phyloP scores from a whole-genome alignment of 2,888 invertebrate genomes.

The Brachypalpus laphriformis region DNA sequence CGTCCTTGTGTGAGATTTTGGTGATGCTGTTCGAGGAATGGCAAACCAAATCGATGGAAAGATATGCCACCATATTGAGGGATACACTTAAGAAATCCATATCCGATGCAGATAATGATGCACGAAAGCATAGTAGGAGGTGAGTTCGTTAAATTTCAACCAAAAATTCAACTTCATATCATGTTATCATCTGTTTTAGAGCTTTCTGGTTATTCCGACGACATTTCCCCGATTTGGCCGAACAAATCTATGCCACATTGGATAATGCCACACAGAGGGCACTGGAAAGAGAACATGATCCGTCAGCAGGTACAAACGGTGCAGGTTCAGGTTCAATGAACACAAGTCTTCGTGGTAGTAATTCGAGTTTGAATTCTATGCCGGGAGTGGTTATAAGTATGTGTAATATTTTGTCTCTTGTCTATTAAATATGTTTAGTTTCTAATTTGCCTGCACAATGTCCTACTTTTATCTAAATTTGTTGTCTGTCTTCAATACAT shows the following conservation, averaged over 20 bases:
- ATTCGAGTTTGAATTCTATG: conserved; percentile 77
- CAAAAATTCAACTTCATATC: not conserved
- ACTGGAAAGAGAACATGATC: conserved; percentile 84
- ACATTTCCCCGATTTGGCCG: conserved; percentile 95
- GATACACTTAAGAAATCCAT: conserved; percentile 94
- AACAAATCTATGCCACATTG: conserved; percentile 90
- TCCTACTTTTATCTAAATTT: not conserved
- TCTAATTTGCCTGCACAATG: not conserved
- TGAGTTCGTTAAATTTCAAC: too few species aligned
- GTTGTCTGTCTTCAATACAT: conserved; percentile 3
- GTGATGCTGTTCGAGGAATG: conserved; percentile 93
- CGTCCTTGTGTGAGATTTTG: conserved; percentile 90
- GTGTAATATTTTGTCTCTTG: conserved; percentile 60
- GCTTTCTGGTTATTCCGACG: conserved; percentile 95
- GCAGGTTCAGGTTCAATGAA: conserved; percentile 77
- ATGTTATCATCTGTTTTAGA: conserved; percentile 84
- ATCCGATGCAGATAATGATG: conserved; percentile 96
- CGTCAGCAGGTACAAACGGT: conserved; percentile 77
- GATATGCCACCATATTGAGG: conserved; percentile 89
- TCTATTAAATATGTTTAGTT: conserved; percentile 2
- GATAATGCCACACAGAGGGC: conserved; percentile 89
- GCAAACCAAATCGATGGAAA: conserved; percentile 92
- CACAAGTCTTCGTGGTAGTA: conserved; percentile 78
- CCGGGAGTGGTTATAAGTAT: conserved; percentile 77
- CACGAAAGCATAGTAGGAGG: conserved; percentile 92